Base-by-base conservation (phyloP, 1,140 invertebrate genomes). In the Drosophila punjabiensis region DNA sequence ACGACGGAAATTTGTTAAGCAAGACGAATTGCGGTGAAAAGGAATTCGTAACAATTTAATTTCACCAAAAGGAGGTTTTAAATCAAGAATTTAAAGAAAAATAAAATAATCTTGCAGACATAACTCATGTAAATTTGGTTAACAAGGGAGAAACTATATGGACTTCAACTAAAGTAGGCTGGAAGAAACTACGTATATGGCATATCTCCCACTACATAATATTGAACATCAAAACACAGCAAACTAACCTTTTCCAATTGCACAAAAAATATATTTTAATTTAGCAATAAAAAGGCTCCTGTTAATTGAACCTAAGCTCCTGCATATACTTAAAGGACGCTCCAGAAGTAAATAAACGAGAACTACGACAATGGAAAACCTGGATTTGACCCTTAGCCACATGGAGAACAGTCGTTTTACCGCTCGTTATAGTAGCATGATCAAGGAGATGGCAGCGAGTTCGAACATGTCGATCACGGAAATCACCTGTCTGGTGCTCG, bases 11-110 rank as follows among this genome's bases (percentile, higher is more conserved):
- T 69, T 81, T 69, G 48, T 59, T 89, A 65, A 81, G 78, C 30
- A 76, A 81, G 86, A 89, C 79, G 73, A 89, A 89, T 89, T 70
- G 70, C 60, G 55, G 10, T n/a, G 14, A n/a, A 28, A 14, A 3
- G 4, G 11, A 43, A 24, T 43, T 28, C 10, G 37, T 11, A 28
- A 52, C 18, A 78, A 50, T 56, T 68, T 47, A 62, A 78, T 69
- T 56, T 69, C n/a, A 3, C 20, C 61, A 66, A 61, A 58, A 37
- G 62, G 0, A 14, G 33, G 16, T 5, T 3, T 14, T 47, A 2
- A 3, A 14, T 10, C 3, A 11, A 14, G 5, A 53, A 33, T 7
- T 61, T 33, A 0, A 16, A n/a, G 48, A 3, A 18, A n/a, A 43
- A 43, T 18, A 43, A 9, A 43, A 43, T 9, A n/a, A 41, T 9